Conservation (phyloP, 1,140 invertebrate genomes). For the Drosophila mojavensis region DNA sequence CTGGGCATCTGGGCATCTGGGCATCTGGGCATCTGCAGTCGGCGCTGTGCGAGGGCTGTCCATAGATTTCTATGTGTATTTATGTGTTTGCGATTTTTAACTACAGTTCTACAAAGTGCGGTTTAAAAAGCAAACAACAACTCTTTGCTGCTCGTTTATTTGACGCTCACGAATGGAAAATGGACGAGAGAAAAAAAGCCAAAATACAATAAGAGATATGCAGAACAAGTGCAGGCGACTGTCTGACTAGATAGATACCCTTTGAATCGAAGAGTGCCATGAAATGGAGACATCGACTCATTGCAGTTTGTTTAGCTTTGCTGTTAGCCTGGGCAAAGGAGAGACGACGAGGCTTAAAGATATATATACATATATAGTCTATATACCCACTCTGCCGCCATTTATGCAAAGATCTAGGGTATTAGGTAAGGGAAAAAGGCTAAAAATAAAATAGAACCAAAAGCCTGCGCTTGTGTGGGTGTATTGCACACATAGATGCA, state of each 20-base stretch:
- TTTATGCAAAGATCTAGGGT: neutral
- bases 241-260: no score
- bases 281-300: no score
- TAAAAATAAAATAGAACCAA: constrained; percentile 13
- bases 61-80: constrained; percentile 28
- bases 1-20: neutral
- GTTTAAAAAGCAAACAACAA: constrained; percentile 7
- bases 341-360: no score
- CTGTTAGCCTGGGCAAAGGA: no score
- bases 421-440: constrained; percentile 1
- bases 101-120: constrained; percentile 16
- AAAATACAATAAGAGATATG: no score
- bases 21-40: neutral
- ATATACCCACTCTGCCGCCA: neutral
- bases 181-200: neutral
- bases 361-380: no score
- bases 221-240: no score
- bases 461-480: constrained; percentile 10
- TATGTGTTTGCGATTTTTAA: constrained; percentile 18
- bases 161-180: neutral
- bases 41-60: constrained; percentile 4
- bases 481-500: neutral
- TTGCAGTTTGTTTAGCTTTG: no score
- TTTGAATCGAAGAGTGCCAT: no score
- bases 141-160: neutral